Conservation (phyloP, 2,113 vertebrate species). For the Pseudorectes ferrugineus region DNA sequence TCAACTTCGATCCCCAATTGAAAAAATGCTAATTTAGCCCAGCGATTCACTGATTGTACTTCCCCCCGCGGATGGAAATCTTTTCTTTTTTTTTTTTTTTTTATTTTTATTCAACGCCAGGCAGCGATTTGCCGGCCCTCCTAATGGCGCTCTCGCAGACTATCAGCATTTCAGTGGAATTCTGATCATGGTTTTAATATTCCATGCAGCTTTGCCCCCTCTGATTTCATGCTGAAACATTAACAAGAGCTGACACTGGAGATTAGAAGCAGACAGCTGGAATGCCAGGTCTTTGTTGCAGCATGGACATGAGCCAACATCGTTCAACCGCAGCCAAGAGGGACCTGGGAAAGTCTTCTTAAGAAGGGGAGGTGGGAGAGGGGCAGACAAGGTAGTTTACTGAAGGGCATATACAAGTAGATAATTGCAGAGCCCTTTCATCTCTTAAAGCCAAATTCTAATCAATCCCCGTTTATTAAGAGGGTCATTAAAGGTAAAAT, state of each 20-base stretch:
- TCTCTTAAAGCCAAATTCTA: conserved; percentile 64
- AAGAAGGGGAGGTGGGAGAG: conserved; percentile 73
- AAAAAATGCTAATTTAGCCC: conserved; percentile 80
- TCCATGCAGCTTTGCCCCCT: conserved; percentile 90
- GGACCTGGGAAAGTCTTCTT: conserved; percentile 95
- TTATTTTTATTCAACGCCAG: conserved; percentile 69
- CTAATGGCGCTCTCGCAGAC: conserved; percentile 76
- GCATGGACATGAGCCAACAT: conserved; percentile 93
- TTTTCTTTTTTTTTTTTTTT: conserved; percentile 63
- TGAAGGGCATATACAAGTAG: conserved; percentile 68
- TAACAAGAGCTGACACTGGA: conserved; percentile 98
- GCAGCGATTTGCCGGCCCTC: conserved; percentile 73
- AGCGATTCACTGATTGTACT: conserved; percentile 75
- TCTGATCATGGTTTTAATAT: conserved; percentile 93
- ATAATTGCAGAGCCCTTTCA: conserved; percentile 68
- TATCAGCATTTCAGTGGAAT: conserved; percentile 87
- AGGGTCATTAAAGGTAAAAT: conserved; percentile 62
- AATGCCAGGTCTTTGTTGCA: conserved; percentile 97
- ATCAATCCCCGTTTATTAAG: conserved; percentile 66
- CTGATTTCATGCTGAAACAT: conserved; percentile 98
- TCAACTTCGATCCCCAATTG: conserved; percentile 81
- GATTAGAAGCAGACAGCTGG: conserved; percentile 99
- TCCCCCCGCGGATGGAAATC: conserved; percentile 70
- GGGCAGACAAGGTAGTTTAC: conserved; percentile 77
- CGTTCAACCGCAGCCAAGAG: conserved; percentile 90